phyloP scores from a whole-genome alignment of 1,140 invertebrate genomes.

The Aphelenchoides fujianensis region DNA sequence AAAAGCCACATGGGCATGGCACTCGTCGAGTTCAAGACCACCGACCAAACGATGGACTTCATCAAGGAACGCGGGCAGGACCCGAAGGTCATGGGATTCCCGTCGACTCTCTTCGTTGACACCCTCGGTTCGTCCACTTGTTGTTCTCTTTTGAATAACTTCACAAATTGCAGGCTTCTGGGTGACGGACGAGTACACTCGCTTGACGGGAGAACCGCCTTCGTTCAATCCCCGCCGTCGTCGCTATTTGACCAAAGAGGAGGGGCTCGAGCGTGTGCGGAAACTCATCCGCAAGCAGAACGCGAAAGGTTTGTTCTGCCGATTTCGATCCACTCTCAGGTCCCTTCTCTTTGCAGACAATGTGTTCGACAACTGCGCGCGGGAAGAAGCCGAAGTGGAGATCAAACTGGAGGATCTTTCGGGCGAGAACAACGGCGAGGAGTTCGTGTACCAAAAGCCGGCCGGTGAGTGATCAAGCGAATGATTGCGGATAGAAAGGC shows the following conservation, averaged over 20 bases:
- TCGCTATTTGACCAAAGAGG: not conserved
- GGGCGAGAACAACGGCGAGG: too few relatives aligned
- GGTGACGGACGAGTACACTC: constrained; percentile 11
- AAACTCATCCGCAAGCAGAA: not conserved
- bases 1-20: constrained; percentile 41
- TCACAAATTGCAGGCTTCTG: not conserved
- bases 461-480: too few relatives aligned
- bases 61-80: not conserved
- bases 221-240: not conserved
- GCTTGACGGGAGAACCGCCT: constrained; percentile 5
- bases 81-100: constrained; percentile 20
- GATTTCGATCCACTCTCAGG: not conserved
- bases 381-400: not conserved
- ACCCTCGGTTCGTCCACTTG: not conserved
- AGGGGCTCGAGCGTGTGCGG: not conserved
- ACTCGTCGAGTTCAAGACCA: constrained; percentile 30
- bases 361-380: not conserved
- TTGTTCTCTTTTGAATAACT: not conserved
- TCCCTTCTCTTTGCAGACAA: not conserved
- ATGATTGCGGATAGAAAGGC: too few relatives aligned
- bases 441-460: too few relatives aligned
- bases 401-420: too few relatives aligned
- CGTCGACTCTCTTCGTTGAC: constrained; percentile 16
- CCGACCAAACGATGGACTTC: constrained; percentile 15
- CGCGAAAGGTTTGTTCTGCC: not conserved